Conservation (phyloP, 2,113 vertebrate genomes). For the Theropithecus gelada region DNA sequence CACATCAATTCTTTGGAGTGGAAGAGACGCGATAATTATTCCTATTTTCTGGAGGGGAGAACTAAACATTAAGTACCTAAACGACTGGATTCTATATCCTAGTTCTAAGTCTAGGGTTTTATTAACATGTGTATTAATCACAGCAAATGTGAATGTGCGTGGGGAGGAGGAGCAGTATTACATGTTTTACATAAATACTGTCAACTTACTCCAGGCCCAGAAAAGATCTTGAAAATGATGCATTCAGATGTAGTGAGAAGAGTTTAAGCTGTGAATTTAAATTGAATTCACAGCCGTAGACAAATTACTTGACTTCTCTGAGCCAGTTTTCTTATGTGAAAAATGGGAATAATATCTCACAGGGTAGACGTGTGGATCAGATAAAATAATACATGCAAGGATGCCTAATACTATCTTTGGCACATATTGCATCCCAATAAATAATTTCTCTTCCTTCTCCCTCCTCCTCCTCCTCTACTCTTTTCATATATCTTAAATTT, state of each 20-base stretch:
- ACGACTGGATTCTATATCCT: not conserved
- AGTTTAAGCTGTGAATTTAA: not conserved
- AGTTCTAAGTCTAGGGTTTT: not conserved
- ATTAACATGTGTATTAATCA: not conserved
- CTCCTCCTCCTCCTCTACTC: not conserved
- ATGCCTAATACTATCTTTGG: not conserved
- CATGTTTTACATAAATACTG: not conserved
- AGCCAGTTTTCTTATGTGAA: not conserved
- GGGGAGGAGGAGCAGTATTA: not conserved
- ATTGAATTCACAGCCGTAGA: not conserved
- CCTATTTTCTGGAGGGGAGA: not conserved
- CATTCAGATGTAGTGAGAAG: not conserved
- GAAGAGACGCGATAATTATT: not conserved
- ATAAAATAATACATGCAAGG: not conserved
- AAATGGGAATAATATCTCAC: not conserved
- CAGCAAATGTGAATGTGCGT: not conserved
- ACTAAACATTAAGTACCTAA: not conserved
- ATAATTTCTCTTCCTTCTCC: not conserved
- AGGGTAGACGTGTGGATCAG: not conserved
- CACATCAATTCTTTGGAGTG: not conserved
- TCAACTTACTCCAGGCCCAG: not conserved
- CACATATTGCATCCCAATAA: not conserved
- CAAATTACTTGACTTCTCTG: not conserved
- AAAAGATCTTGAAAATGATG: not conserved
- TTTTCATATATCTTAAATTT: slow-evolving; percentile 17